phyloP scores from a whole-genome alignment of 1,140 invertebrate genomes.

The Aphidius gifuensis region DNA sequence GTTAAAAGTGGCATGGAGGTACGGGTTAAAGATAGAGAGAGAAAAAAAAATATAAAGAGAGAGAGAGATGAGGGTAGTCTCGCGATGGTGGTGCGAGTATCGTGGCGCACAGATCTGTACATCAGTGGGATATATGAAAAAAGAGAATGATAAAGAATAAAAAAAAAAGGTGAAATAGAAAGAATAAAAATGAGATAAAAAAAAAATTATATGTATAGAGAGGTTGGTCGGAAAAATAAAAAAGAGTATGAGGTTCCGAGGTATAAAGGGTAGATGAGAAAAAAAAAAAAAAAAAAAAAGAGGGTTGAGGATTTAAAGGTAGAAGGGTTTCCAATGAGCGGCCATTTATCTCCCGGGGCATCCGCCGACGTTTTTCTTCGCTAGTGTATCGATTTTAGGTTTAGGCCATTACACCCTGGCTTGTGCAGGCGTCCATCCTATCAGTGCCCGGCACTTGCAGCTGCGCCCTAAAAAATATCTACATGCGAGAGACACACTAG shows the following conservation, averaged over 20 bases:
- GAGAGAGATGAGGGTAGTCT: conserved; percentile 8
- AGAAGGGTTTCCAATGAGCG: conserved; percentile 42
- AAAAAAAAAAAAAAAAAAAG: conserved; percentile 7
- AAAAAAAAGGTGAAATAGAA: conserved; percentile 6
- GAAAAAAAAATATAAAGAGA: conserved; percentile 19
- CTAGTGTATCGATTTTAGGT: conserved; percentile 43
- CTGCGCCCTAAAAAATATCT: conserved; percentile 27
- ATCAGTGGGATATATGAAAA: background rate
- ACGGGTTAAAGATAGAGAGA: conserved; percentile 6
- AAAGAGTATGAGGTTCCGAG: background rate
- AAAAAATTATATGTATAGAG: too few species aligned
- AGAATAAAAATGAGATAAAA: too few species aligned
- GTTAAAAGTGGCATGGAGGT: conserved; percentile 1
- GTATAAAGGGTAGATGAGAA: background rate
- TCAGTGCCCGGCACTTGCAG: conserved; percentile 28
- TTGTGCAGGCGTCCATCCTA: conserved; percentile 26
- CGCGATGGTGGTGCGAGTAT: conserved; percentile 17
- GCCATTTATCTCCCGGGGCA: conserved; percentile 43
- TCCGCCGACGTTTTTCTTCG: conserved; percentile 43
- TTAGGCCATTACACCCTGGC: conserved; percentile 37
- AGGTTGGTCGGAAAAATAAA: too few species aligned
- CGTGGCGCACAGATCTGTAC: conserved; percentile 7
- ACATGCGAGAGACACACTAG: background rate
- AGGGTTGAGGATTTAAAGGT: conserved; percentile 16
- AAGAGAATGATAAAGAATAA: background rate